A percentile compares a stretch with the other conserved stretches of the same genome.
These are phyloP conservation scores for Bradypodion pumilum DNA, from an alignment of 2,797 vertebrate species.

Conservation along the genomic window DNA sequence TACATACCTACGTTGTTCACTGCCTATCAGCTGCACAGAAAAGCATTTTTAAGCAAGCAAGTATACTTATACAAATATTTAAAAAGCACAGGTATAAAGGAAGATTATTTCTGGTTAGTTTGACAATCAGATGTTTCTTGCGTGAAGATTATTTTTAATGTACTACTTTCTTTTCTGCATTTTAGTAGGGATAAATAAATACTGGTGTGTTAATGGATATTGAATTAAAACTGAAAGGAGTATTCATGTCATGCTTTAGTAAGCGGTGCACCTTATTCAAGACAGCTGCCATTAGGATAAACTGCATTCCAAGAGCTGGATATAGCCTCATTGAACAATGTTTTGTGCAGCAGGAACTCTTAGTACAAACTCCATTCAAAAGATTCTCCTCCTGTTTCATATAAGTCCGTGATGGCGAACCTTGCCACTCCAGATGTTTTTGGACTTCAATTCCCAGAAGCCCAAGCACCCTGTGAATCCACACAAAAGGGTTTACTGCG, in stretches of 20 bases:
- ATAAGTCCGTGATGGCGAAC: too few species aligned
- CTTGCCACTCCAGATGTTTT: too few species aligned
- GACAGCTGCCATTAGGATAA: accelerated
- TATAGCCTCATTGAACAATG: background rate
- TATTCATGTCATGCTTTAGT: constrained; percentile 29
- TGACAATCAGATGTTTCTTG: constrained; percentile 58
- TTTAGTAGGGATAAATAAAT: constrained; percentile 27
- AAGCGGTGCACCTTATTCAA: constrained; percentile 24
- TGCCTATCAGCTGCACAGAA: constrained; percentile 42
- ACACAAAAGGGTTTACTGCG: too few species aligned
- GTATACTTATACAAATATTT: background rate
- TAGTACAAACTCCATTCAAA: background rate
- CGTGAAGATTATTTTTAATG: constrained; percentile 37
- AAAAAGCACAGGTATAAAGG: constrained; percentile 18
- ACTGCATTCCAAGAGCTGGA: too few species aligned
- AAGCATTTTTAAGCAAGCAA: constrained; percentile 23
- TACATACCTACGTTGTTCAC: constrained; percentile 19
- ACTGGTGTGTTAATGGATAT: constrained; percentile 32
- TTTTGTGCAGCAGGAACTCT: background rate
- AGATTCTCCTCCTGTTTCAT: background rate
- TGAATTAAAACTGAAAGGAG: constrained; percentile 20
- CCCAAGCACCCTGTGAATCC: too few species aligned
- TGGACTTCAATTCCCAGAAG: too few species aligned
- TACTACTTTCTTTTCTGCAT: constrained; percentile 38
- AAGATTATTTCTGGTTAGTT: constrained; percentile 33